Base-by-base conservation (phyloP, 2,113 vertebrate species). In the Corythoichthys intestinalis region DNA sequence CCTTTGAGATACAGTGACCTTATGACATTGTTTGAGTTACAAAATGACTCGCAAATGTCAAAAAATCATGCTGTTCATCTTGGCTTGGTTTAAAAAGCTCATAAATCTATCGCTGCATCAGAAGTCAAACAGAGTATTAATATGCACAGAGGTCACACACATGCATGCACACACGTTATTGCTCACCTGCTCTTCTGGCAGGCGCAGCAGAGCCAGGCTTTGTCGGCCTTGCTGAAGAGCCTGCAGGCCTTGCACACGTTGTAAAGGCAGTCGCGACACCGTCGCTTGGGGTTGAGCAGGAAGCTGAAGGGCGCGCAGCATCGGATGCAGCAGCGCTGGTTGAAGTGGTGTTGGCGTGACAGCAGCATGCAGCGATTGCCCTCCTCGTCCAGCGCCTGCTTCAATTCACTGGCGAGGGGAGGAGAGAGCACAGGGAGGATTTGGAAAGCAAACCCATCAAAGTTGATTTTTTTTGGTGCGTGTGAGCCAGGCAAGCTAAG, bases 261-360 rank as follows among this genome's bases (percentile, higher is more conserved):
- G 90, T 94, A 97, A 68, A 83, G 86, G 86, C 96, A 99, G 80
- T 95, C 95, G 1, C 77, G 81, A 41, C 97, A 99, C 67, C 74
- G 90, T 6, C 93, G 91, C 78, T 92, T 94, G 80, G 94, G 93
- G 87, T 96, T 98, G 86, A 99, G 90, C 9, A 99, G 92, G 76
- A 97, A 97, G 1, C 93, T 94, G 92, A 99, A 99, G 28, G 96
- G 94, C 0, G 93, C 86, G 71, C 96, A 98, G 86, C 96, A 99
- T 79, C 94, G 94, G 87, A 98, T 98, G 75, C 97, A 98, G 90
- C 96, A 98, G 83, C 91, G 94, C 73, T 94, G 93, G 28, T 96
- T 95, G 75, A 99, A 98, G 83, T 92, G 92, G 68, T 86, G 88
- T 87, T 97, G 95, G 73, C 90, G 93, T 7, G 94, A 94, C 60